Evolutionary conservation across 1,140 invertebrate genomes (phyloP), one percentile per base, ranked within the genome.

Genomic region (Drosophila tani): DNA sequence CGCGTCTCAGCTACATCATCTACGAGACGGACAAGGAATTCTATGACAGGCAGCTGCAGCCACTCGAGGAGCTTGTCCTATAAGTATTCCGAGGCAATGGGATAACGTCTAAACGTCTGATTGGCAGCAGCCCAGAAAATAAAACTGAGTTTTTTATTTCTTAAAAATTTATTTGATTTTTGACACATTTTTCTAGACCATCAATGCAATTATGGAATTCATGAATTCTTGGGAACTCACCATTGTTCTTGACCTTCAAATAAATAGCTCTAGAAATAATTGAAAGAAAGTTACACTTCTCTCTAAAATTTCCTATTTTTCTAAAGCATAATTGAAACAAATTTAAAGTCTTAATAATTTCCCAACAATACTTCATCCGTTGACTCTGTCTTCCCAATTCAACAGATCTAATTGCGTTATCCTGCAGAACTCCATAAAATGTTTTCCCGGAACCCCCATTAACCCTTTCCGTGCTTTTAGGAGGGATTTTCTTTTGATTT

Each of bases 1-100:
- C 56, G 2, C 74, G 60, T 12, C 7, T 46, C n/a, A 84, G 78
- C 43, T 85, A 66, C 24, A 53, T 85, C 1, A 62, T 85, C 40
- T 86, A 50, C 15, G 63, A 77, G 35, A 21, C 45, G 3, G 73
- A 75, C 46, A 32, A 49, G 0, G 66, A 78, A 1, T 59, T 58
- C 21, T 78, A 62, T 51, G 46, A 6, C 32, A 55, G 17, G 32
- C 57, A 74, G 15, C 27, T 5, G 24, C 57, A 50, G 5, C 19
- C 19, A 14, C 43, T 40, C 7, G 19, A 2, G 2, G 32, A 55
- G 14, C 14, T 38, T 14, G 17, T 40, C 19, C 9, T 55, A 19
- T 55, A 5, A 40, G 14, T 21, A 21, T 21, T 19, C 3, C 32
- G 15, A 38, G 12, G 1, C n/a, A 9, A 35, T 35, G 32, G 11